Percentiles rank a stretch among this genome's conserved stretches.
Conservation (phyloP, 2,113 vertebrate genomes). For the Benitochromis conjunctus region DNA sequence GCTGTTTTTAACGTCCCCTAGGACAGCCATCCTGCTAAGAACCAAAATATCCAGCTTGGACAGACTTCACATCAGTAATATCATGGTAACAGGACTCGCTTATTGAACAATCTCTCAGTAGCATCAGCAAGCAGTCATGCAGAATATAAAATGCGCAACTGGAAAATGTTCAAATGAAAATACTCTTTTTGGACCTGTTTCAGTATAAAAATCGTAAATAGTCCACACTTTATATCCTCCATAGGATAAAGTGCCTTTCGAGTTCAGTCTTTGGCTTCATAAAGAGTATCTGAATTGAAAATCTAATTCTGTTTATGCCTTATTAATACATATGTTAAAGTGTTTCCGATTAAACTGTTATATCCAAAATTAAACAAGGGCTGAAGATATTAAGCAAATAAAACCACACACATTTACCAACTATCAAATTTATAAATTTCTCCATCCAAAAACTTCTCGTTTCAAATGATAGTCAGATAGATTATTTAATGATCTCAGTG, state of each 20-base stretch:
- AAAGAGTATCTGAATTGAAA: not conserved
- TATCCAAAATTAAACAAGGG: not conserved
- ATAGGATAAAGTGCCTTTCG: not conserved
- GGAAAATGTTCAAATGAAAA: slow-evolving; percentile 1
- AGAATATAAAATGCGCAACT: not conserved
- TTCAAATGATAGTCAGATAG: not conserved
- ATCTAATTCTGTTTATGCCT: not conserved
- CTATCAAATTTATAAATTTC: not conserved
- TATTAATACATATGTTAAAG: not conserved
- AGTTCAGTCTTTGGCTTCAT: not conserved
- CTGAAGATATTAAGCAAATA: not conserved
- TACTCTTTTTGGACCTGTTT: not conserved
- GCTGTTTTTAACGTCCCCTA: not conserved
- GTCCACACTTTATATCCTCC: not conserved
- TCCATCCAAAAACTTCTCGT: not conserved
- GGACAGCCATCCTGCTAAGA: not conserved
- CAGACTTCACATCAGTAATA: not conserved
- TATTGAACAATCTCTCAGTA: not conserved
- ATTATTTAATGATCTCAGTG: not conserved
- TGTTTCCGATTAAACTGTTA: not conserved
- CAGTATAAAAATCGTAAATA: not conserved
- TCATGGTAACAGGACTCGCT: not conserved
- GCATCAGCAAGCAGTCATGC: not conserved
- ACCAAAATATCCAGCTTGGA: not conserved
- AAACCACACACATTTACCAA: not conserved